Conservation (phyloP, 2,888 invertebrate genomes). For the Nysson spinosus region DNA sequence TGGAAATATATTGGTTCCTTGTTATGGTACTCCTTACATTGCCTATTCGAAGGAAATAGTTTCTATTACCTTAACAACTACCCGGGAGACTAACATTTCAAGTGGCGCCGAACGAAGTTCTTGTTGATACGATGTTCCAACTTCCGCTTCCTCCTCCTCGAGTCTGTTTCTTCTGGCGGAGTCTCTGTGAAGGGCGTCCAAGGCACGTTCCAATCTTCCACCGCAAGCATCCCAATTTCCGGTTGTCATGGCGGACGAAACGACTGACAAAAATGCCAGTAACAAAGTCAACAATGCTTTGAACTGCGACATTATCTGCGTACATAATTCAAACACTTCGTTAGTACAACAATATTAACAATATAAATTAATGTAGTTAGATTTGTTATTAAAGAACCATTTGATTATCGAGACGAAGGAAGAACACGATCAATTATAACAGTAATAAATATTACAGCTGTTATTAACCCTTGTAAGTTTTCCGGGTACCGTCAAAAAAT, state of each 20-base stretch:
- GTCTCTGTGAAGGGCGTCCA: constrained; percentile 70
- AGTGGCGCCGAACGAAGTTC: constrained; percentile 70
- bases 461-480: too few relatives aligned
- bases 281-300: constrained; percentile 38
- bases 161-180: constrained; percentile 64
- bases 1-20: constrained; percentile 36
- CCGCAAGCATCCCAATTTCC: constrained; percentile 69
- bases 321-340: background rate
- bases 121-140: constrained; percentile 68
- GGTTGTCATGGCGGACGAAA: constrained; percentile 40
- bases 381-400: too few relatives aligned
- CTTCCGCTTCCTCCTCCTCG: constrained; percentile 65
- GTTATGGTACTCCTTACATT: constrained; percentile 53
- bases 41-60: constrained; percentile 59
- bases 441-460: too few relatives aligned
- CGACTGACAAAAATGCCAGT: constrained; percentile 44
- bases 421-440: too few relatives aligned
- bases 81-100: constrained; percentile 71
- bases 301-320: constrained; percentile 51
- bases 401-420: too few relatives aligned
- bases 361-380: background rate
- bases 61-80: constrained; percentile 68
- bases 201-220: constrained; percentile 72
- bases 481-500: too few relatives aligned
- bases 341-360: background rate